Percentiles rank a stretch among this genome's conserved stretches.
phyloP scores from a whole-genome alignment of 2,888 invertebrate genomes.

The Vannuccia rotundouncinata region DNA sequence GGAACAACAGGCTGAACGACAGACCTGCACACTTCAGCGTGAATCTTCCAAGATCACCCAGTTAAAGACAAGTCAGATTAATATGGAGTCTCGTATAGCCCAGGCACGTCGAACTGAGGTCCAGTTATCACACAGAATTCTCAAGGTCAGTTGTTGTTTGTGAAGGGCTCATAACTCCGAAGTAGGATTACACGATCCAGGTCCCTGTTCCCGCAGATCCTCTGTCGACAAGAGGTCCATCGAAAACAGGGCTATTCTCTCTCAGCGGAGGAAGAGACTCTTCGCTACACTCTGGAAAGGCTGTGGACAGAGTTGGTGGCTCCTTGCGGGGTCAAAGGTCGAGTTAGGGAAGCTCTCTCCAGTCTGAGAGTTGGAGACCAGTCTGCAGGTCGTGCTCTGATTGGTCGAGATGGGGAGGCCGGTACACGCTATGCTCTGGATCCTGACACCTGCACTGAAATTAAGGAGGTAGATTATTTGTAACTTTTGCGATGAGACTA shows the following conservation, averaged over 20 bases:
- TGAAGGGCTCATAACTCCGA: background rate
- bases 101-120: constrained; percentile 18
- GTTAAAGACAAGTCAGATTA: constrained; percentile 13
- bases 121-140: constrained; percentile 21
- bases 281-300: constrained; percentile 19
- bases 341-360: constrained; percentile 13
- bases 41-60: background rate
- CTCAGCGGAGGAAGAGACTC: constrained; percentile 33
- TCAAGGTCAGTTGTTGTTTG: constrained; percentile 22
- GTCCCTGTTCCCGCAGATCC: too few species aligned
- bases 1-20: constrained; percentile 49
- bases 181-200: too few species aligned
- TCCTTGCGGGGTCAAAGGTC: constrained; percentile 28
- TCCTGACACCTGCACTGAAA: background rate
- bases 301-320: constrained; percentile 28
- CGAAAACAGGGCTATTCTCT: constrained; percentile 33
- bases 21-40: background rate
- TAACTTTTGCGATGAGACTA: too few species aligned
- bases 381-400: background rate
- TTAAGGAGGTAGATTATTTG: constrained; percentile 18
- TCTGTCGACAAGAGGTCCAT: constrained; percentile 29
- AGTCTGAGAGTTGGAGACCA: background rate
- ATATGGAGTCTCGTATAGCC: constrained; percentile 10
- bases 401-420: constrained; percentile 2
- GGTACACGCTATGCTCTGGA: background rate